Evolutionary conservation across 2,797 vertebrate genomes (phyloP), one percentile per base, ranked within the genome.

Genomic region (Poecilia velifera): DNA sequence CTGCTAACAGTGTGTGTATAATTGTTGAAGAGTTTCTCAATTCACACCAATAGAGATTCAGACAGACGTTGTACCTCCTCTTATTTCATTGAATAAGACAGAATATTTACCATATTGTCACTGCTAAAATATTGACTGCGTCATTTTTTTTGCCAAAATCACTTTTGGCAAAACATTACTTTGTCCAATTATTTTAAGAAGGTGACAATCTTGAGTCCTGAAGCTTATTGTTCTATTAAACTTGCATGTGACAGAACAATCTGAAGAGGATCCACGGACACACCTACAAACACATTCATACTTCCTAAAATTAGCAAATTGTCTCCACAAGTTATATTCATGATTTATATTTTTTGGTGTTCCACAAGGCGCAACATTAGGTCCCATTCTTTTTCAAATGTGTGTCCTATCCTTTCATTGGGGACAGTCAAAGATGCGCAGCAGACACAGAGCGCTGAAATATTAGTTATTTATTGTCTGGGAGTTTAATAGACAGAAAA

Each of bases 241-340:
- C 47, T 20, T 45, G 25, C 0, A 62, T 81, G 59, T 66, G 74
- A 84, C 74, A 59, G 74, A 73, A 53, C 77, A 36, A 31, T 81
- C 72, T 84, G 73, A 76, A 55, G 68, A 64, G 16, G 4, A n/a
- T 59, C 55, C n/a, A 28, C 0, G 55, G 55, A 62, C 10, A 62
- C 5, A 62, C 28, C 13, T 13, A 9, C 13, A 34, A 62, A 62
- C 8, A 55, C 22, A 62, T 31, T 5, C 25, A 34, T 10, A 16
- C 31, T 62, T 12, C 28, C 16, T 66, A 18, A 66, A 66, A 20
- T 4, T 36, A 36, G 31, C 34, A 4, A 7, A 66, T 39, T 66
- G 16, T 66, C 62, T 66, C 18, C 36, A 39, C 34, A 22, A 22
- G 62, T 51, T 22, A 7, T 51, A 51, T 51, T 51, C 18, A 20